These are phyloP conservation scores for Magallana nippona DNA, from an alignment of 2,888 invertebrate species.

Conservation along the genomic window DNA sequence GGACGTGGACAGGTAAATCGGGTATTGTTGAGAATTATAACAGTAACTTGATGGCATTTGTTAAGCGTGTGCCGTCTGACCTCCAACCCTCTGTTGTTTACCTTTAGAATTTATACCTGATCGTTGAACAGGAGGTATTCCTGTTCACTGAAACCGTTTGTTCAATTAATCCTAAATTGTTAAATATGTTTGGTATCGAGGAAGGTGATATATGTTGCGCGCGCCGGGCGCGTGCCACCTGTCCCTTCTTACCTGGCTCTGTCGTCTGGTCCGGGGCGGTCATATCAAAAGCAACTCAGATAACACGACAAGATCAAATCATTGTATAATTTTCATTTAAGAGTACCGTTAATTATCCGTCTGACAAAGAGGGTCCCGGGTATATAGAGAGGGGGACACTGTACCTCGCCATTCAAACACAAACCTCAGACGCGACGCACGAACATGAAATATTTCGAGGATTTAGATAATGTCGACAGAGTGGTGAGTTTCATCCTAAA, in stretches of 20 bases:
- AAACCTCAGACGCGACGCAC: neutral
- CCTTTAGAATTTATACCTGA: constrained; percentile 22
- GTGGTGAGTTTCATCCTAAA: constrained; percentile 25
- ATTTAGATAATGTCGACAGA: constrained; percentile 22
- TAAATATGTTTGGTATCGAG: constrained; percentile 9
- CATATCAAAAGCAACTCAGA: constrained; percentile 14
- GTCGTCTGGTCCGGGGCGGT: constrained; percentile 20
- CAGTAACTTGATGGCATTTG: constrained; percentile 36
- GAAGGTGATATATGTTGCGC: constrained; percentile 39
- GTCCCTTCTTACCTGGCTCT: constrained; percentile 23
- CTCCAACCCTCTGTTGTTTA: neutral
- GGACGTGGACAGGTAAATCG: constrained; percentile 7
- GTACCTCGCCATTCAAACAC: neutral
- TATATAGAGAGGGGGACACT: neutral
- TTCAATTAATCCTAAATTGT: constrained; percentile 32
- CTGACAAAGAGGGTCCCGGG: neutral
- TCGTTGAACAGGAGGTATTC: constrained; percentile 19
- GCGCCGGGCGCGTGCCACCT: constrained; percentile 31
- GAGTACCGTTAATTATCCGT: constrained; percentile 20
- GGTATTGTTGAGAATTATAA: constrained; percentile 32
- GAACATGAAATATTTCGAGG: constrained; percentile 39
- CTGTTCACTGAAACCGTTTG: constrained; percentile 23
- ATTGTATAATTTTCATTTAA: constrained; percentile 11
- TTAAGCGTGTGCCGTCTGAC: constrained; percentile 9
- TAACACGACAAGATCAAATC: neutral